These are phyloP conservation scores for Pangasius larnaudii DNA, from an alignment of 2,797 vertebrate species.

Conservation along the genomic window DNA sequence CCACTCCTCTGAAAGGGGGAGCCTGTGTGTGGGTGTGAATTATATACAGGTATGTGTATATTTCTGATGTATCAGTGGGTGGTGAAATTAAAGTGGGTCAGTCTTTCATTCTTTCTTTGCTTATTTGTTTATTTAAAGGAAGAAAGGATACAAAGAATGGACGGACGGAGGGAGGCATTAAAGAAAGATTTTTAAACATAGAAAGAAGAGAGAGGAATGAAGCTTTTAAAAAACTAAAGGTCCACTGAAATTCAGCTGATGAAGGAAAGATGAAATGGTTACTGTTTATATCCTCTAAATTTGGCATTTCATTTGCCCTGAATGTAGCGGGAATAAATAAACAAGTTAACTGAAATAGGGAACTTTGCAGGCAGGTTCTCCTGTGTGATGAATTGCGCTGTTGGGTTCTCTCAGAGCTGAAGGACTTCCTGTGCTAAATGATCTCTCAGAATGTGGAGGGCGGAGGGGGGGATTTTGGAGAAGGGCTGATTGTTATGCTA, in stretches of 20 bases:
- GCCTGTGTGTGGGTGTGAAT: conserved; percentile 18
- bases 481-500: conserved; percentile 39
- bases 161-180: background rate
- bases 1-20: conserved; percentile 1
- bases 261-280: conserved; percentile 5
- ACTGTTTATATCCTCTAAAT: background rate
- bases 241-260: background rate
- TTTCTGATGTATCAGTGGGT: conserved; percentile 9
- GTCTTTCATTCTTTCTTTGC: conserved; percentile 5
- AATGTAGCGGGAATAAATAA: conserved; percentile 10
- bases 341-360: background rate
- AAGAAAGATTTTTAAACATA: background rate
- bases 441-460: conserved; percentile 16
- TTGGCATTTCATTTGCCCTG: conserved; percentile 5
- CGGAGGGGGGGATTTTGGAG: background rate
- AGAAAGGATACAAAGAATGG: too few species aligned
- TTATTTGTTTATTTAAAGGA: background rate
- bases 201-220: background rate
- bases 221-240: background rate
- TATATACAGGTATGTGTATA: background rate
- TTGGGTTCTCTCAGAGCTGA: conserved; percentile 32
- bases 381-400: conserved; percentile 30
- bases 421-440: conserved; percentile 34
- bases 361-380: conserved; percentile 9
- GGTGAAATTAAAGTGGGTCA: background rate